Evolutionary conservation across 2,888 invertebrate genomes (phyloP).

Genomic region (Cistogaster globosa): DNA sequence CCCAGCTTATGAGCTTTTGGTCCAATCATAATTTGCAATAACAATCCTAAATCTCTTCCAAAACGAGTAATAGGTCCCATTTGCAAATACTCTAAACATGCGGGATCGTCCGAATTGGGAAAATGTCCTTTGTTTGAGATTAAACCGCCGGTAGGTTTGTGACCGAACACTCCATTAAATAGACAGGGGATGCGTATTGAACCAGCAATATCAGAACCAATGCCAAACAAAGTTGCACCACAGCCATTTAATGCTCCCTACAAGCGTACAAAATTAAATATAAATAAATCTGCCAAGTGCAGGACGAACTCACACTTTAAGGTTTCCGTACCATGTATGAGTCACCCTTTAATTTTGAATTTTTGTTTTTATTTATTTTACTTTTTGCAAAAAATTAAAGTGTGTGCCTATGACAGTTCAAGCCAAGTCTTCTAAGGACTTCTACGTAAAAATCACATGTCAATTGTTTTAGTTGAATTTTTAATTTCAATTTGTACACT

Average conservation of each 20-base stretch:
- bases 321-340: no score
- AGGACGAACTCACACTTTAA: no score
- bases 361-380: no score
- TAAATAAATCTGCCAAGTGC: no score
- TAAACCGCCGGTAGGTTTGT: constrained; percentile 90
- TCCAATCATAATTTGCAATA: constrained; percentile 86
- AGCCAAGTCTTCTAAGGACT: no score
- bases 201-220: constrained; percentile 94
- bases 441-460: no score
- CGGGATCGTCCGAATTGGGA: constrained; percentile 84
- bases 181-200: constrained; percentile 93
- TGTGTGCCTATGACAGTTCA: no score
- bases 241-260: constrained; percentile 89
- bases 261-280: no score
- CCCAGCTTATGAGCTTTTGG: constrained; percentile 82
- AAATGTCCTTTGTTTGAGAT: constrained; percentile 85
- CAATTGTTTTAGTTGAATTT: no score
- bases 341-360: no score
- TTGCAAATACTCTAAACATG: constrained; percentile 84
- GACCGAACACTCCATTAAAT: constrained; percentile 94
- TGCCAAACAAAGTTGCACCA: constrained; percentile 90
- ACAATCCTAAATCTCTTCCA: constrained; percentile 88
- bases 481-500: no score
- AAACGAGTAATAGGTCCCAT: constrained; percentile 91
- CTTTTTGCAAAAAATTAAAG: no score